Evolutionary conservation across 2,888 invertebrate species (phyloP).

Genomic region (Tiliacea citrago): DNA sequence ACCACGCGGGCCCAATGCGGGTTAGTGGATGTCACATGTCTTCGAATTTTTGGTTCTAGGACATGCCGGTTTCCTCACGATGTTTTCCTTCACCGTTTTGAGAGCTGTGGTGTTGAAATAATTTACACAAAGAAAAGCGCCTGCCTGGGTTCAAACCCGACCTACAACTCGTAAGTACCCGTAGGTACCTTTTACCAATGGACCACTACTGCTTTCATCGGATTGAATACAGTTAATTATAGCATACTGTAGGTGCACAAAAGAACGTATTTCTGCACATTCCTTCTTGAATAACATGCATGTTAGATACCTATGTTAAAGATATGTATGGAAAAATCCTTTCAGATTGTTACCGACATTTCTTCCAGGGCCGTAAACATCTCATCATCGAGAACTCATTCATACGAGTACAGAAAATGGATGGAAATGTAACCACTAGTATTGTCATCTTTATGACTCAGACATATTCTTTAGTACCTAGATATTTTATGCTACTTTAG

Average conservation of each 20-base stretch:
- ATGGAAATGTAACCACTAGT: slow-evolving; percentile 28
- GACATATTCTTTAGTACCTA: slow-evolving; percentile 7
- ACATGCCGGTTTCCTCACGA: too few relatives aligned
- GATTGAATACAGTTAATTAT: not conserved
- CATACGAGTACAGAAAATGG: slow-evolving; percentile 35
- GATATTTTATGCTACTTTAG: slow-evolving; percentile 5
- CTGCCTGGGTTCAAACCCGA: too few relatives aligned
- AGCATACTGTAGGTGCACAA: not conserved
- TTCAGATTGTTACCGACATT: slow-evolving; percentile 38
- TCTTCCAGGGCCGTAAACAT: slow-evolving; percentile 54
- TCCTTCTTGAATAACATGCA: slow-evolving; percentile 7
- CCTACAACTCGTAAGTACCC: too few relatives aligned
- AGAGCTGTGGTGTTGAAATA: too few relatives aligned
- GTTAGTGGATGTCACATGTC: too few relatives aligned
- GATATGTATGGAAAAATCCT: slow-evolving; percentile 26
- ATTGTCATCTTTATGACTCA: slow-evolving; percentile 24
- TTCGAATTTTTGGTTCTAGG: too few relatives aligned
- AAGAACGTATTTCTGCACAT: not conserved
- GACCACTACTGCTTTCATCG: too few relatives aligned
- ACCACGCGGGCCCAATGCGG: too few relatives aligned
- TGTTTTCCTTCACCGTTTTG: too few relatives aligned
- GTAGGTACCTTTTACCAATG: too few relatives aligned
- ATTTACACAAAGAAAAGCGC: too few relatives aligned
- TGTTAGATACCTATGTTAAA: slow-evolving; percentile 14
- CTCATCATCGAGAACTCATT: slow-evolving; percentile 49